These are phyloP conservation scores for Furnarius figulus DNA, from an alignment of 2,113 vertebrate genomes.

Conservation along the genomic window DNA sequence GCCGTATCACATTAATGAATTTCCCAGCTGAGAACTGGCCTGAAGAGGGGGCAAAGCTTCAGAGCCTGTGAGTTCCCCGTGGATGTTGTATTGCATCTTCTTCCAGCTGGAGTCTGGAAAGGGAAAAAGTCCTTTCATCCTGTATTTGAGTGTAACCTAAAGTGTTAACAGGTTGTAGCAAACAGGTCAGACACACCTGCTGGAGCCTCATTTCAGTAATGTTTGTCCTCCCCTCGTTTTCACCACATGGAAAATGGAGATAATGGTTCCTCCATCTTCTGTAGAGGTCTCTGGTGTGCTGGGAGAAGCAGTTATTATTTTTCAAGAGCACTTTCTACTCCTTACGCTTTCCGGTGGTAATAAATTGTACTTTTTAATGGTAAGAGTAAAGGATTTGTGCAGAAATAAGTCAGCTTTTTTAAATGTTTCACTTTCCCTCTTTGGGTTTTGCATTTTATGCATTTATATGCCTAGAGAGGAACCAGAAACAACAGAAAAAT, in stretches of 20 bases:
- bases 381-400: constrained; percentile 12
- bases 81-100: neutral
- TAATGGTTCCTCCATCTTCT: constrained; percentile 47
- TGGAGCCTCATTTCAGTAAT: neutral
- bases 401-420: constrained; percentile 36
- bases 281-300: constrained; percentile 48
- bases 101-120: neutral
- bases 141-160: neutral
- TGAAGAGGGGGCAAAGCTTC: neutral
- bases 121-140: neutral
- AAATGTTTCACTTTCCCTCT: neutral
- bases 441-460: neutral
- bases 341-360: neutral
- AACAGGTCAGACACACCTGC: neutral
- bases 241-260: neutral
- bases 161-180: neutral
- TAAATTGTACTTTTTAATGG: constrained; percentile 51
- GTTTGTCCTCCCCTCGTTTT: constrained; percentile 28
- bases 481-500: neutral
- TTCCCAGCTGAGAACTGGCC: neutral
- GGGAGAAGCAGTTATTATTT: constrained; percentile 42
- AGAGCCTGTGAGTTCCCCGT: neutral
- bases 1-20: neutral
- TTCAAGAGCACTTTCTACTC: constrained; percentile 41
- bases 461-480: neutral